Evolutionary conservation across 2,888 invertebrate genomes (phyloP), one percentile per base, ranked within the genome.

Genomic region (Himalopsyche kuldschensis): DNA sequence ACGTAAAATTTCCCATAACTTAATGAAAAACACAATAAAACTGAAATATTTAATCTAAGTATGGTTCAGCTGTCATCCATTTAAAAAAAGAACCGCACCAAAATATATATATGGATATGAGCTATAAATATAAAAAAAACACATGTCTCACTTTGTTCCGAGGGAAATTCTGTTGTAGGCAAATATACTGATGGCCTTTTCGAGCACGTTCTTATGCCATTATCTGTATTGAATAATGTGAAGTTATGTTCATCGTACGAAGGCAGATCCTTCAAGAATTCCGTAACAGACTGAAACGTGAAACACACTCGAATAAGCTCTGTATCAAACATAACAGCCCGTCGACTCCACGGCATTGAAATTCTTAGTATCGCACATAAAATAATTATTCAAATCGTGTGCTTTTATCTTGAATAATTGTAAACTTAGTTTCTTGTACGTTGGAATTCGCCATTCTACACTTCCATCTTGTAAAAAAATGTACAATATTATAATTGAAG

Each of bases 181-280:
- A 98, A 93, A 90, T 98, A 98, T 83, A 98, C 96, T 30, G 97
- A 96, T 77, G 97, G 97, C 88, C 96, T 94, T 90, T 97, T 97
- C 46, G 96, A 94, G 87, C 96, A 95, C 82, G 95, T 95, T 89
- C 96, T 93, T 87, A 95, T 95, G 48, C 95, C 96, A 88, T 94
- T 95, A 88, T 98, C 98, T 81, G 95, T 95, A 90, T 97, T 97
- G 89, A 97, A 97, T 88, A 96, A 93, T 47, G 97, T 95, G 89
- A 98, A 98, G 89, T 98, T 98, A 87, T 94, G 95, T 88, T 96
- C 96, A 90, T 98, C 95, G 89, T 96, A 96, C 24, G 96, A 96
- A 85, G 98, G 98, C 86, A 98, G 92, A 87, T 97, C 97, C 90
- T 97, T 97, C 86, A 98, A 91, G 90, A 98, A 98, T 89, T 98